A percentile compares a stretch with the other conserved stretches of the same genome.
Conservation (phyloP, 2,888 invertebrate genomes). For the Pseudoips prasinana region DNA sequence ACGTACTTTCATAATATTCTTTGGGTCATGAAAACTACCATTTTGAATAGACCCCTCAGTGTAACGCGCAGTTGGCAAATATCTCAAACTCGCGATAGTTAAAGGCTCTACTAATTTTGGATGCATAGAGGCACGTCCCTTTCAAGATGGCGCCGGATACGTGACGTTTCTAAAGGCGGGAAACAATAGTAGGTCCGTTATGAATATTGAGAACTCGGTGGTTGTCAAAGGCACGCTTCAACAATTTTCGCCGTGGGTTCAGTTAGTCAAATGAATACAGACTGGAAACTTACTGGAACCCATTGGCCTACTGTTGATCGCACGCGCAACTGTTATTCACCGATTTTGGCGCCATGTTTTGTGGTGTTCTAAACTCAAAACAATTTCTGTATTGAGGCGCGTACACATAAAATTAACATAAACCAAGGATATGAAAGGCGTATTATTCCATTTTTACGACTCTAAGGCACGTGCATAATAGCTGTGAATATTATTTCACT, state of each 20-base stretch:
- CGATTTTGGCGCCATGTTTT: constrained; percentile 46
- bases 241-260: constrained; percentile 58
- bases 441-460: constrained; percentile 6
- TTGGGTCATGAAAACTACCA: constrained; percentile 68
- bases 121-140: constrained; percentile 65
- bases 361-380: constrained; percentile 49
- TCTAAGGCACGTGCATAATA: not conserved
- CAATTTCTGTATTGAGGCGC: constrained; percentile 37
- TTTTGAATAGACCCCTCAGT: constrained; percentile 42
- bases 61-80: constrained; percentile 31
- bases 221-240: constrained; percentile 55
- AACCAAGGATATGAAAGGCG: constrained; percentile 16
- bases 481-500: not conserved
- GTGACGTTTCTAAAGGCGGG: constrained; percentile 69
- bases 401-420: constrained; percentile 19
- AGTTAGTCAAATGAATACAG: constrained; percentile 43
- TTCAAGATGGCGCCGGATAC: constrained; percentile 72
- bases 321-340: constrained; percentile 32
- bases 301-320: constrained; percentile 53
- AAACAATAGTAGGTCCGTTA: constrained; percentile 74
- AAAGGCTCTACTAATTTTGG: constrained; percentile 53
- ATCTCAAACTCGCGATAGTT: constrained; percentile 33
- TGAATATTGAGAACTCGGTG: constrained; percentile 70
- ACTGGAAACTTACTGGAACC: constrained; percentile 48
- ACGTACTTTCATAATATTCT: constrained; percentile 71